phyloP scores from a whole-genome alignment of 92 coral and sea anemone genomes.

The Siderastrea radians region DNA sequence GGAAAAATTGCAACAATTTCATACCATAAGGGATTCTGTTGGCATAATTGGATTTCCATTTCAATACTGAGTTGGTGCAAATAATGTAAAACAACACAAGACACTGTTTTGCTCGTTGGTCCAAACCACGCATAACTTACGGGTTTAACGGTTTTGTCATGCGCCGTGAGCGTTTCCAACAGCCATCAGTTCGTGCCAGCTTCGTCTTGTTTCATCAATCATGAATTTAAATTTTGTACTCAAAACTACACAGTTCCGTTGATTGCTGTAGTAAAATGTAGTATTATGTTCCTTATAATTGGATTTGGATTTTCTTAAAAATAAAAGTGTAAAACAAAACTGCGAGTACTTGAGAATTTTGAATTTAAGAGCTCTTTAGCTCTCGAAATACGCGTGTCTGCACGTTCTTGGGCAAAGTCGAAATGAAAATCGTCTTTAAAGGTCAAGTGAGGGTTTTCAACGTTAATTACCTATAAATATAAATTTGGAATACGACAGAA shows the following conservation, averaged over 20 bases:
- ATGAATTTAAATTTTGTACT: background rate
- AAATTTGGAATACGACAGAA: background rate
- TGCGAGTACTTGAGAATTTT: background rate
- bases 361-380: background rate
- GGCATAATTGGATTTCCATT: too few species aligned
- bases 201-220: background rate
- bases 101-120: too few species aligned
- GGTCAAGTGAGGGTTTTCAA: background rate
- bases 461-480: background rate
- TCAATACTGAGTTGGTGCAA: too few species aligned
- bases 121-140: too few species aligned
- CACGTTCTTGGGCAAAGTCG: background rate
- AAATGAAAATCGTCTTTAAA: background rate
- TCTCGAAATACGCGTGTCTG: background rate
- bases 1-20: too few species aligned
- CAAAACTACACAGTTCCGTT: background rate
- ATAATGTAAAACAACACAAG: too few species aligned
- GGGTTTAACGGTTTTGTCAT: too few species aligned
- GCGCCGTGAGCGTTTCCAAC: too few species aligned
- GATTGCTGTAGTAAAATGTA: background rate
- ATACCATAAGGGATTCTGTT: too few species aligned
- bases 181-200: too few species aligned
- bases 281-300: background rate
- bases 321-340: background rate
- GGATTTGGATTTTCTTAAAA: slow-evolving; percentile 5